Conservation (phyloP, 2,888 invertebrate species). For the Ornithoptera alexandrae region DNA sequence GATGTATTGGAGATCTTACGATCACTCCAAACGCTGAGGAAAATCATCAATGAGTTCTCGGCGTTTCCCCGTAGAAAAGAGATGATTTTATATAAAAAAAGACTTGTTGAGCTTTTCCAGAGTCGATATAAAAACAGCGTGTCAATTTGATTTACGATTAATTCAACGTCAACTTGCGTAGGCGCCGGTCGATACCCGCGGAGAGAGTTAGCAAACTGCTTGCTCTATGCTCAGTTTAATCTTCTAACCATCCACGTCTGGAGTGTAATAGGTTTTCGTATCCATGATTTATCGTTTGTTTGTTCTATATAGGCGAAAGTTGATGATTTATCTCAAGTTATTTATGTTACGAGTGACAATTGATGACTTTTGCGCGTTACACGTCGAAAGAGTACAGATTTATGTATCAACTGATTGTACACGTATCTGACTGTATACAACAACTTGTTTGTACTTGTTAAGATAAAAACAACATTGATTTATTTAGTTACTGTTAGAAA, state of each 20-base stretch:
- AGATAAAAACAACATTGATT: neutral
- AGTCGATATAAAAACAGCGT: conserved; percentile 42
- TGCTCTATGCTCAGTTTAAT: conserved; percentile 48
- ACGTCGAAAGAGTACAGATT: conserved; percentile 24
- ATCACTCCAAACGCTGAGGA: too few species aligned
- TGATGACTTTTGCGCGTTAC: conserved; percentile 29
- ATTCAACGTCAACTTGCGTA: conserved; percentile 39
- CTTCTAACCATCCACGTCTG: conserved; percentile 49
- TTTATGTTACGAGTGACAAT: conserved; percentile 39
- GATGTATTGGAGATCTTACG: too few species aligned
- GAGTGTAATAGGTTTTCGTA: conserved; percentile 53
- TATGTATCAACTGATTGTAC: conserved; percentile 12
- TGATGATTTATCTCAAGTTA: conserved; percentile 41
- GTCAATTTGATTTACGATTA: conserved; percentile 47
- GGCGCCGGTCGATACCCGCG: conserved; percentile 43
- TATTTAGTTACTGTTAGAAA: too few species aligned
- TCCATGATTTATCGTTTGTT: conserved; percentile 58
- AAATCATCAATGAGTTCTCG: too few species aligned
- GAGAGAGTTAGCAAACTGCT: conserved; percentile 40
- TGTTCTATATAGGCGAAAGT: conserved; percentile 52
- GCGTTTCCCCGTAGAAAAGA: too few species aligned
- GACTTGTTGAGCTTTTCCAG: conserved; percentile 28
- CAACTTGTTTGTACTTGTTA: conserved; percentile 3
- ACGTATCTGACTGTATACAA: neutral
- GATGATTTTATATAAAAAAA: too few species aligned